These are phyloP conservation scores for Hipparchia semele DNA, from an alignment of 2,888 invertebrate species.

Conservation along the genomic window DNA sequence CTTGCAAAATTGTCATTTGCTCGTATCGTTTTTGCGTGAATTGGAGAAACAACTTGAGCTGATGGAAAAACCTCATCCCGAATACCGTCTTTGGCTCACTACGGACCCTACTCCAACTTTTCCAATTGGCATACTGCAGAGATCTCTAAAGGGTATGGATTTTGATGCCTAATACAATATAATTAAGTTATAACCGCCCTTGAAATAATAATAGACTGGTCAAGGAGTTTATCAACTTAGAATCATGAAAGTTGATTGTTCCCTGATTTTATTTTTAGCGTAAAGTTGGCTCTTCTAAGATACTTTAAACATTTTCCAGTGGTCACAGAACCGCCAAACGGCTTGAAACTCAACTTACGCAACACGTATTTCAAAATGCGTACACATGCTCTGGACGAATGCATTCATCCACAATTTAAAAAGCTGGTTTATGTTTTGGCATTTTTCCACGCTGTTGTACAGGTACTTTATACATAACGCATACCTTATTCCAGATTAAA, in stretches of 20 bases:
- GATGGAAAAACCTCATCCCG: conserved; percentile 92
- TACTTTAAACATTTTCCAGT: conserved; percentile 76
- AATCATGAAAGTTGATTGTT: not conserved
- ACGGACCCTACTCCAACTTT: conserved; percentile 94
- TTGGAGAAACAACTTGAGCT: conserved; percentile 93
- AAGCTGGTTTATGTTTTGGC: conserved; percentile 93
- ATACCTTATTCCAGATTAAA: too few species aligned
- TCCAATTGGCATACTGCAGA: conserved; percentile 94
- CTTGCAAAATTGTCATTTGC: conserved; percentile 95
- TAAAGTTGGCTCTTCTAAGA: too few species aligned
- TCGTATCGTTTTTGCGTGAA: conserved; percentile 89
- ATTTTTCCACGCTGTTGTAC: conserved; percentile 97
- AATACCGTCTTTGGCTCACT: conserved; percentile 96
- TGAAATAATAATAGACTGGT: not conserved
- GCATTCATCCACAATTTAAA: conserved; percentile 89
- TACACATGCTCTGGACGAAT: conserved; percentile 87
- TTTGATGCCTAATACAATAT: not conserved
- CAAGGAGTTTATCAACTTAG: too few species aligned
- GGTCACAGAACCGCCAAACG: conserved; percentile 96
- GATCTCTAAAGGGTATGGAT: conserved; percentile 88
- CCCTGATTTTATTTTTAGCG: too few species aligned
- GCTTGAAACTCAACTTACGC: conserved; percentile 92
- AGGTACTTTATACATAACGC: conserved; percentile 69
- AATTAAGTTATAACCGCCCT: not conserved
- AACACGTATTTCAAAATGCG: conserved; percentile 95